Evolutionary conservation across 2,113 vertebrate species (phyloP).

Genomic region (Athene cunicularia): DNA sequence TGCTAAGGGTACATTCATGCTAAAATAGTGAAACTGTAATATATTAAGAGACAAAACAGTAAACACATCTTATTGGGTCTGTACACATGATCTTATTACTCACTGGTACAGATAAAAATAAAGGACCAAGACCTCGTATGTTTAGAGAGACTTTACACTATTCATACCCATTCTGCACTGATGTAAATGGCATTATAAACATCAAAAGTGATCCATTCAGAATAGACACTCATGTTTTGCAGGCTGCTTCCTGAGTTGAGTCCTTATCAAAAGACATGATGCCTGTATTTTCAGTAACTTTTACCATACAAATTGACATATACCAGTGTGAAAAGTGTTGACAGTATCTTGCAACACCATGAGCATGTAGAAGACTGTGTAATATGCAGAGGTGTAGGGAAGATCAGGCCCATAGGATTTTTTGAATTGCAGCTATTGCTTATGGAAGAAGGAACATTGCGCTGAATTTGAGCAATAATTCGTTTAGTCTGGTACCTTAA

Average conservation of each 20-base stretch:
- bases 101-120: neutral
- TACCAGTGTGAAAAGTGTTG: neutral
- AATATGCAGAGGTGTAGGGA: neutral
- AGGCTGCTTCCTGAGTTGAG: neutral
- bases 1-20: neutral
- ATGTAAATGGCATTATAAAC: neutral
- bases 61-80: neutral
- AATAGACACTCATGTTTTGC: fast-evolving
- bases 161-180: neutral
- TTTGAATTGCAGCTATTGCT: neutral
- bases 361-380: neutral
- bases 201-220: neutral
- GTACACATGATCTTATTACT: neutral
- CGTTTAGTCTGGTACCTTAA: neutral
- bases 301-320: neutral
- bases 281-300: neutral
- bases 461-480: neutral
- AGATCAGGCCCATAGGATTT: neutral
- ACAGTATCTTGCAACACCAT: neutral
- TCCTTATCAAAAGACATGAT: neutral
- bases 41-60: neutral
- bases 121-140: neutral
- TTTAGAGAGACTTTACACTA: neutral
- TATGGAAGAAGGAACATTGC: neutral
- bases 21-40: neutral